Evolutionary conservation across 2,888 invertebrate genomes (phyloP).

Genomic region (Pyrrhosoma nymphula): DNA sequence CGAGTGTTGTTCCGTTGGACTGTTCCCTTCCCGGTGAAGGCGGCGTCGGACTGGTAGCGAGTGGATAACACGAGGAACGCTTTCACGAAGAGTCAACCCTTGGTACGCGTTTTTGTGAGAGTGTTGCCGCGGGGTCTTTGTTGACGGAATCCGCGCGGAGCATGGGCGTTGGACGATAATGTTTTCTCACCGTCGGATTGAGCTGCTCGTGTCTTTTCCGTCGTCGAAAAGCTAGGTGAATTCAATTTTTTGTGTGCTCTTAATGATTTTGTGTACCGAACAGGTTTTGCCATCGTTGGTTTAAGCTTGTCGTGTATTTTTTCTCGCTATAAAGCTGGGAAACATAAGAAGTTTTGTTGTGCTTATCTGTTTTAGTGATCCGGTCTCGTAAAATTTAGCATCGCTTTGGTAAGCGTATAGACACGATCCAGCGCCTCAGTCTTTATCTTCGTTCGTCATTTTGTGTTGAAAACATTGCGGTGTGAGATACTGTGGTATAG

Average conservation of each 20-base stretch:
- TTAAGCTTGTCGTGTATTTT: neutral
- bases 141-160: neutral
- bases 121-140: neutral
- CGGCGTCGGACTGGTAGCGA: too few species aligned
- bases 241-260: neutral
- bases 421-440: too few species aligned
- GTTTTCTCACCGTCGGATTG: neutral
- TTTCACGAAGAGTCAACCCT: neutral
- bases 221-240: neutral
- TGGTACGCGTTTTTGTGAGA: neutral
- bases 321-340: too few species aligned
- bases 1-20: neutral
- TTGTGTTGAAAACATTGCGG: too few species aligned
- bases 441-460: too few species aligned
- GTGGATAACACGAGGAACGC: neutral
- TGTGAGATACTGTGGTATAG: too few species aligned
- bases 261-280: too few species aligned
- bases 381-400: too few species aligned
- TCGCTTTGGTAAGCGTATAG: too few species aligned
- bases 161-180: slow-evolving; percentile 20
- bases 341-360: too few species aligned
- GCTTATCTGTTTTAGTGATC: too few species aligned
- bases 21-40: neutral
- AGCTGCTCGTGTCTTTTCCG: neutral
- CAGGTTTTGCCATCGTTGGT: too few species aligned